phyloP scores from a whole-genome alignment of 2,888 invertebrate species.

The Mesoligia furuncula region DNA sequence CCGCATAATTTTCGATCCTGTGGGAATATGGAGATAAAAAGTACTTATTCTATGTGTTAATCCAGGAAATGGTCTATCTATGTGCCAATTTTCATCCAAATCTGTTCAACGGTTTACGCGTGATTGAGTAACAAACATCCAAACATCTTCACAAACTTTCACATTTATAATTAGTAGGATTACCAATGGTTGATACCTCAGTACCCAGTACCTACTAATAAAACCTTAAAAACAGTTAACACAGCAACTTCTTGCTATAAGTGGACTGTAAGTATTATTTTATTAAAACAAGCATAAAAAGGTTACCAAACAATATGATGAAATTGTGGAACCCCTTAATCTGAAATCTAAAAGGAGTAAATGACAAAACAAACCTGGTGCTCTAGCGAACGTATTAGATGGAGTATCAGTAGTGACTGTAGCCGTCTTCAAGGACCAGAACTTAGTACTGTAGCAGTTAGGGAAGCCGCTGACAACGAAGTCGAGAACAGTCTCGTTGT shows the following conservation, averaged over 20 bases:
- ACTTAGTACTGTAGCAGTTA: conserved; percentile 90
- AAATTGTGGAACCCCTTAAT: background rate
- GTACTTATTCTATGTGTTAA: too few species aligned
- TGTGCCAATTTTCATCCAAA: too few species aligned
- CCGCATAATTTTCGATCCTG: too few species aligned
- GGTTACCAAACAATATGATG: background rate
- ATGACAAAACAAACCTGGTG: conserved; percentile 89
- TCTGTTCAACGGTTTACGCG: too few species aligned
- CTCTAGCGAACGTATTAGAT: conserved; percentile 92
- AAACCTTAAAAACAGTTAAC: background rate
- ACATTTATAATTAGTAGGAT: background rate
- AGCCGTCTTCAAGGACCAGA: conserved; percentile 68
- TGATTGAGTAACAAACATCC: too few species aligned
- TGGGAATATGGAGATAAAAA: too few species aligned
- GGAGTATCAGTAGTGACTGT: conserved; percentile 92
- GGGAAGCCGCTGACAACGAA: conserved; percentile 79
- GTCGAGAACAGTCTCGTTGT: conserved; percentile 86
- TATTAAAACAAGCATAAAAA: background rate
- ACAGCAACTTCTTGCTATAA: background rate
- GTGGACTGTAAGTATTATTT: background rate
- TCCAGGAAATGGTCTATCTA: too few species aligned
- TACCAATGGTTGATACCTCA: background rate
- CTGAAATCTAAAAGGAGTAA: background rate
- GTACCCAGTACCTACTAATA: background rate
- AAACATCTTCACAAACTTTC: too few species aligned